Percentiles rank a stretch among this genome's conserved stretches.
phyloP scores from a whole-genome alignment of 1,140 invertebrate species.

The Drosophila tropicalis region DNA sequence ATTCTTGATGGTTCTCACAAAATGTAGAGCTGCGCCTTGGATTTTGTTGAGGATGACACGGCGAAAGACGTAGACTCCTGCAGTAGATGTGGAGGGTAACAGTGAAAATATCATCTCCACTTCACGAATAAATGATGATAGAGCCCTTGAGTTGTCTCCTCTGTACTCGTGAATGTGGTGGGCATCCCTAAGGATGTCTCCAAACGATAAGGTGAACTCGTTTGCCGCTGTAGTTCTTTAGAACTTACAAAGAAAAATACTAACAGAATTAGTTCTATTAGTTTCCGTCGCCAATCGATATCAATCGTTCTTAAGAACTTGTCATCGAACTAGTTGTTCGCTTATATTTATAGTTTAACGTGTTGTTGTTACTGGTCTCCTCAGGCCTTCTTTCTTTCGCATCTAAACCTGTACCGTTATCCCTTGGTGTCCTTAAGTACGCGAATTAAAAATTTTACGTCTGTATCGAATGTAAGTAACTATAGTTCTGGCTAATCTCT shows the following conservation, averaged over 20 bases:
- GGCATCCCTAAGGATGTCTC: background rate
- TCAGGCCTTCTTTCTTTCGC: too few relatives aligned
- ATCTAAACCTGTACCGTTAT: too few relatives aligned
- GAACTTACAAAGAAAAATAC: slow-evolving; percentile 1
- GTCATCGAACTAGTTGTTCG: background rate
- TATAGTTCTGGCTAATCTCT: too few relatives aligned
- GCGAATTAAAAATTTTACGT: too few relatives aligned
- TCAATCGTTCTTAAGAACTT: background rate
- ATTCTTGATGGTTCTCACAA: slow-evolving; percentile 32
- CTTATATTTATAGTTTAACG: too few relatives aligned
- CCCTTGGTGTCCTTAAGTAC: too few relatives aligned
- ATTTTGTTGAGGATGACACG: slow-evolving; percentile 40
- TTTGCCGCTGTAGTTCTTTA: slow-evolving; percentile 22
- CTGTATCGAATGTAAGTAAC: too few relatives aligned
- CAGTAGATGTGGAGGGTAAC: background rate
- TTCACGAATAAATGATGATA: slow-evolving; percentile 43
- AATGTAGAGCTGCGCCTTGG: slow-evolving; percentile 36
- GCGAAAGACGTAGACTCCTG: background rate
- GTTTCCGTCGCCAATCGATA: background rate
- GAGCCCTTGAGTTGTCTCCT: slow-evolving; percentile 37
- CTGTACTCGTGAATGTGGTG: slow-evolving; percentile 10
- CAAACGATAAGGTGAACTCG: background rate
- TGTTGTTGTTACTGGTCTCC: too few relatives aligned
- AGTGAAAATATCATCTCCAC: background rate
- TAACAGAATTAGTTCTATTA: slow-evolving; percentile 26